These are phyloP conservation scores for Lasioglossum albipes DNA, from an alignment of 1,140 invertebrate genomes.

Conservation along the genomic window DNA sequence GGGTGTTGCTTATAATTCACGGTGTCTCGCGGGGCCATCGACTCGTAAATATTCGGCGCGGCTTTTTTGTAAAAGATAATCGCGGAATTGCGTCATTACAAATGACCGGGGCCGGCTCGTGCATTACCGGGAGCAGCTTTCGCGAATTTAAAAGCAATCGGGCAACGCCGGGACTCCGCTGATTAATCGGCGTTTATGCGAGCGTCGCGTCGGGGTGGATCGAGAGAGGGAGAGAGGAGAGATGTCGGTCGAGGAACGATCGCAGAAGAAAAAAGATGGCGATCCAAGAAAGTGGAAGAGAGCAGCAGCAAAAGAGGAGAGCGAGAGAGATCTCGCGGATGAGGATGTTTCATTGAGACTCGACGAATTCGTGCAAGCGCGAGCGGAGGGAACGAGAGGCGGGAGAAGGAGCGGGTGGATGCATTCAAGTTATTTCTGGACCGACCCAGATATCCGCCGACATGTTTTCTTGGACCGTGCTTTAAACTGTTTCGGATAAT, in stretches of 20 bases:
- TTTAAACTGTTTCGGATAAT: conserved; percentile 78
- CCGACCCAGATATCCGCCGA: conserved; percentile 75
- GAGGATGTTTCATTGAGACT: conserved; percentile 66
- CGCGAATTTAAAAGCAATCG: conserved; percentile 54
- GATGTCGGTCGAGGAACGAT: not conserved
- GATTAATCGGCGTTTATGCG: conserved; percentile 50
- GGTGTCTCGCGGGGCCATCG: conserved; percentile 5
- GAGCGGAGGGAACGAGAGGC: conserved; percentile 32
- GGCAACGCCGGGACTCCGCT: conserved; percentile 6
- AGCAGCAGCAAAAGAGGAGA: not conserved
- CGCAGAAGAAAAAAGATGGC: conserved; percentile 24
- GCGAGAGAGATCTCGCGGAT: conserved; percentile 18
- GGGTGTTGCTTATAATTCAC: conserved; percentile 29
- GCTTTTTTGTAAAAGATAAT: conserved; percentile 52
- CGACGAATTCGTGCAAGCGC: conserved; percentile 29
- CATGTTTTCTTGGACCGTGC: conserved; percentile 67
- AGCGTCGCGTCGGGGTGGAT: too few relatives aligned
- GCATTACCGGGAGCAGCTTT: conserved; percentile 52
- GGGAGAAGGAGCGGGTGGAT: conserved; percentile 66
- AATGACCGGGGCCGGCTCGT: conserved; percentile 23
- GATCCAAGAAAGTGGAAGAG: conserved; percentile 20
- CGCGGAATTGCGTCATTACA: conserved; percentile 52
- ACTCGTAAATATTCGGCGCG: conserved; percentile 54
- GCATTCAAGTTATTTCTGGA: conserved; percentile 76
- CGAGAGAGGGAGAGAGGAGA: too few relatives aligned